Evolutionary conservation across 2,113 vertebrate genomes (phyloP).

Genomic region (Chionomys nivalis): DNA sequence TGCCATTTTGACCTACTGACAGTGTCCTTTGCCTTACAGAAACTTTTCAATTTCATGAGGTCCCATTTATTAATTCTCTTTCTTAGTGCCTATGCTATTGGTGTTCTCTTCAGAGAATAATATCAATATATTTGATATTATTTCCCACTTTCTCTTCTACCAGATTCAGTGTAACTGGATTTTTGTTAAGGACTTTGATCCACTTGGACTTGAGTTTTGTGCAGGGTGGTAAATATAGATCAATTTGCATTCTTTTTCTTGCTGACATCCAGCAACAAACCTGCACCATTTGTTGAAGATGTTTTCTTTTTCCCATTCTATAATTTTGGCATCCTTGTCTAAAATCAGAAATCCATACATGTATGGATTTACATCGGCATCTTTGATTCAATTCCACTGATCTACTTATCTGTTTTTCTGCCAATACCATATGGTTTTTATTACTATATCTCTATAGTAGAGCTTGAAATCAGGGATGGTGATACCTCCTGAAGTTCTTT

Average conservation of each 20-base stretch:
- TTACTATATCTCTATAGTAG: background rate
- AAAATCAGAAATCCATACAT: background rate
- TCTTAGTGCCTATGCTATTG: background rate
- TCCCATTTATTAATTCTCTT: background rate
- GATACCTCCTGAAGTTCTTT: background rate
- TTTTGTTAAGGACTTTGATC: background rate
- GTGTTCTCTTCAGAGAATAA: background rate
- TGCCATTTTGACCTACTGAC: background rate
- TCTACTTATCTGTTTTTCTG: background rate
- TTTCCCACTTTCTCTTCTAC: background rate
- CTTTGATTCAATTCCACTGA: background rate
- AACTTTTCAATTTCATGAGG: background rate
- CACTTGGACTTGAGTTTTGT: background rate
- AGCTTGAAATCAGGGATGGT: background rate
- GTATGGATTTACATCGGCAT: background rate
- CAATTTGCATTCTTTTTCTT: background rate
- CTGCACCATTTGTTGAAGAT: background rate
- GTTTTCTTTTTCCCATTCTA: background rate
- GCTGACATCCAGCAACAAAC: background rate
- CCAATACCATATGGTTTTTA: background rate
- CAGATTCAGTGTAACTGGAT: background rate
- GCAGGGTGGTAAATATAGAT: background rate
- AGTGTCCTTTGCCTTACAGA: background rate
- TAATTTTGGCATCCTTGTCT: background rate
- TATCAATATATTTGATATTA: background rate